Percentiles rank a stretch among this genome's conserved stretches.
Conservation (phyloP, 2,797 vertebrate species). For the Tarsius wallacei region DNA sequence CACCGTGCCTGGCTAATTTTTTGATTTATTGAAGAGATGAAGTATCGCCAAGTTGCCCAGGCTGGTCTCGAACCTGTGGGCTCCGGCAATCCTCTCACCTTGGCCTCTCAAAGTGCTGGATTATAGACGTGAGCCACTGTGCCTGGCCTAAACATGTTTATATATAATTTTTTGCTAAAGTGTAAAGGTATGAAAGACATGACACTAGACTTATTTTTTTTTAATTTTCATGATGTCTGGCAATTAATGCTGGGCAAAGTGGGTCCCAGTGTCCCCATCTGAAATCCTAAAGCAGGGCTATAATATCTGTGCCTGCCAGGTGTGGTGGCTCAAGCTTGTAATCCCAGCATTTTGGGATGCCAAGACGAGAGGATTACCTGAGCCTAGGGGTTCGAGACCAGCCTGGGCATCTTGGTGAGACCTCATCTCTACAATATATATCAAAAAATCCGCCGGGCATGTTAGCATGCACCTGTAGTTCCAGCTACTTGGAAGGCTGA, state of each 20-base stretch:
- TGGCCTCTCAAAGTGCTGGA: not conserved
- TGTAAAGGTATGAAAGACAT: conserved; percentile 1
- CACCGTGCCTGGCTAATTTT: not conserved
- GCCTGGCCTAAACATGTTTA: not conserved
- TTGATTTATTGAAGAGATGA: not conserved
- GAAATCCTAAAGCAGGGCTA: not conserved
- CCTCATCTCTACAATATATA: too few species aligned
- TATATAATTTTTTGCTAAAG: not conserved
- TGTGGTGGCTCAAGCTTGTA: too few species aligned
- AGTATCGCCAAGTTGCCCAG: not conserved
- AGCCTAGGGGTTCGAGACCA: too few species aligned
- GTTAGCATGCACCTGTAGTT: too few species aligned
- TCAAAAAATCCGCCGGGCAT: too few species aligned
- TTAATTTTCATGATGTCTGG: not conserved
- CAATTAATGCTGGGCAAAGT: not conserved
- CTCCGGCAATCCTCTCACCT: not conserved
- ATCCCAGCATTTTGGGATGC: too few species aligned
- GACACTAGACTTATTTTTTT: conserved; percentile 15
- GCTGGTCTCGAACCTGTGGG: not conserved
- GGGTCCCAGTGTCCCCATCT: not conserved
- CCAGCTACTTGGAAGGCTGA: too few species aligned
- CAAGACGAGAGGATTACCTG: too few species aligned
- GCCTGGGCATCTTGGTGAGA: too few species aligned
- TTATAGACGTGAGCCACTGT: not conserved
- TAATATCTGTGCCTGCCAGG: not conserved